Evolutionary conservation across 1,140 invertebrate genomes (phyloP).

Genomic region (Drosophila saltans): DNA sequence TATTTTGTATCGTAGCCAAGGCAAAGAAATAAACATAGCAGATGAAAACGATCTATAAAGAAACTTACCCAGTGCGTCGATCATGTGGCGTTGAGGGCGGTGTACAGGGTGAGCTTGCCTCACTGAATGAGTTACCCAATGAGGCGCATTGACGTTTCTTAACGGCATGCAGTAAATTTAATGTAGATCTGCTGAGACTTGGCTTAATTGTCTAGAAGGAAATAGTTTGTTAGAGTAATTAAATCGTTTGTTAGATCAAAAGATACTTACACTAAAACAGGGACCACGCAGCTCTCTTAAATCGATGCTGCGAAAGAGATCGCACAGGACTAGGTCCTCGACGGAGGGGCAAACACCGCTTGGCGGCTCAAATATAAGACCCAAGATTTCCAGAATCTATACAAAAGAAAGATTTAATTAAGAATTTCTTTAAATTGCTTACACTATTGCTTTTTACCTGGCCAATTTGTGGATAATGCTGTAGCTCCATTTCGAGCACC

Average conservation of each 20-base stretch:
- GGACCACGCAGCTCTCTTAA: slow-evolving; percentile 91
- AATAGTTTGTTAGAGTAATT: too few species aligned
- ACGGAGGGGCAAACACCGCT: slow-evolving; percentile 87
- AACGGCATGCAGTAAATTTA: slow-evolving; percentile 80
- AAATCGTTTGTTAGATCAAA: background rate
- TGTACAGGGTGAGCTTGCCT: slow-evolving; percentile 81
- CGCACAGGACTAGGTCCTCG: slow-evolving; percentile 91
- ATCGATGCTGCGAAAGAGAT: slow-evolving; percentile 94
- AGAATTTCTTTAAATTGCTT: background rate
- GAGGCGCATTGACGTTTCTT: slow-evolving; percentile 82
- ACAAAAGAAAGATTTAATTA: slow-evolving; percentile 12
- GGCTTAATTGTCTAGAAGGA: slow-evolving; percentile 79
- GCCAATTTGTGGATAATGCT: slow-evolving; percentile 89
- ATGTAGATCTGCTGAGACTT: slow-evolving; percentile 80
- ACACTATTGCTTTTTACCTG: slow-evolving; percentile 36
- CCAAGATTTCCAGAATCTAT: slow-evolving; percentile 91
- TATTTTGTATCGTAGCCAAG: background rate
- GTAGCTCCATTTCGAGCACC: slow-evolving; percentile 89
- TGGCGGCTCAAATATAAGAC: slow-evolving; percentile 90
- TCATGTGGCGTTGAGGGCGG: slow-evolving; percentile 82
- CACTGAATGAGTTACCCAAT: slow-evolving; percentile 78
- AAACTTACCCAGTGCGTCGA: slow-evolving; percentile 78
- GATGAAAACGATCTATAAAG: background rate
- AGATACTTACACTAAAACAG: slow-evolving; percentile 84
- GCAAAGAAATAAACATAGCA: slow-evolving; percentile 27